Base-by-base conservation (phyloP, 64 coral and sea anemone species). In the Anthopleura sola region DNA sequence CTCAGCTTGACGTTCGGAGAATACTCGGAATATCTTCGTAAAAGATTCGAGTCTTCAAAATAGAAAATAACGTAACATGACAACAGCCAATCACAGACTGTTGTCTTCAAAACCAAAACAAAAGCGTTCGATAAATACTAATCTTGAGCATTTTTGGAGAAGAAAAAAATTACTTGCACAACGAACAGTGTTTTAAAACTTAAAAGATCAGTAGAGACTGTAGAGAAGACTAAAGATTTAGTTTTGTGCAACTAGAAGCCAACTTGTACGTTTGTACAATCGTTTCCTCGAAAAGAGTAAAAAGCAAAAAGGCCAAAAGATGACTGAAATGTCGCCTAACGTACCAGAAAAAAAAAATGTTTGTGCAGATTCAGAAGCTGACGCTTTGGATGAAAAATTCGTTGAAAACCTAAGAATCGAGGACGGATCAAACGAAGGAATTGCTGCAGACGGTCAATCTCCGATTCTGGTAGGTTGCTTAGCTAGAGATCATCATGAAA, bases 61-160 rank as follows among this genome's bases (percentile, higher is more conserved):
- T 71, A 71, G 66, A 71, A 31, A 28, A 71, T 71, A 15, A 29
- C 66, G 66, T 71, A 34, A 71, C 29, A 71, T 32, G 26, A 71
- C 29, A 32, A 71, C 66, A 71, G 29, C 66, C 66, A 71, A 71
- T 71, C 66, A 33, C 29, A 71, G 66, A 71, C 66, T 15, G n/a
- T 71, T 31, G 66, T 32, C 11, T 71, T 32, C 66, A 71, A 71
- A 71, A 71, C 21, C n/a, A 71, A 68, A 71, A 71, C 66, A 71
- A 71, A 71, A 32, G 14, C 3, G 60, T 71, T 68, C 26, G 62
- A 26, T 28, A 28, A 68, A n/a, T n/a, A n/a, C n/a, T n/a, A 64
- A 24, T 29, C 15, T 56, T 56, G 21, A 24, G 60, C 60, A 64
- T n/a, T 24, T 26, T 17, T 64, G 24, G 5, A 2, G 24, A 26